phyloP scores from a whole-genome alignment of 1,140 invertebrate genomes.

The Hypothenemus hampei region DNA sequence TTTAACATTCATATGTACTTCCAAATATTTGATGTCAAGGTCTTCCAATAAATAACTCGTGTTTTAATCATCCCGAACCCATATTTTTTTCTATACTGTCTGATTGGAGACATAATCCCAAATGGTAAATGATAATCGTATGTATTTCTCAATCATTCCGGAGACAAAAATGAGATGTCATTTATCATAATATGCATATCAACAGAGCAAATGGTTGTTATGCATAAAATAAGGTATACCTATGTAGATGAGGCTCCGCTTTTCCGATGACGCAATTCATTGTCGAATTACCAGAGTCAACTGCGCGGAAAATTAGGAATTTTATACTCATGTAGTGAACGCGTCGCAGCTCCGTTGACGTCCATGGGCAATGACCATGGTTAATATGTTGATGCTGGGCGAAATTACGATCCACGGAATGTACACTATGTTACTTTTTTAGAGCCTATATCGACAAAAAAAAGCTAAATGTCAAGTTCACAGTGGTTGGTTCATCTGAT shows the following conservation, averaged over 20 bases:
- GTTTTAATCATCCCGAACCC: background rate
- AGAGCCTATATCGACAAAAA: no score
- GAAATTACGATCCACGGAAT: no score
- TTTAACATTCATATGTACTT: background rate
- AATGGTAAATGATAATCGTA: no score
- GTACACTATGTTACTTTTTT: no score
- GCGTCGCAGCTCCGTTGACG: background rate
- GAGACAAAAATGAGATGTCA: no score
- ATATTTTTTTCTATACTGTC: background rate
- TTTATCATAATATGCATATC: slow-evolving; percentile 3
- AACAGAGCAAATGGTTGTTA: background rate
- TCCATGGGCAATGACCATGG: no score
- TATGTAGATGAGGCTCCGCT: background rate
- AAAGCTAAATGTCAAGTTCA: no score
- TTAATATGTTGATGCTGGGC: no score
- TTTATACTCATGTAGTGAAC: background rate
- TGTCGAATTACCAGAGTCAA: slow-evolving; percentile 25
- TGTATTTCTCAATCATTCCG: no score
- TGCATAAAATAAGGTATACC: no score
- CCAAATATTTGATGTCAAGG: slow-evolving; percentile 7
- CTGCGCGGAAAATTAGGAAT: slow-evolving; percentile 15
- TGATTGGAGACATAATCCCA: background rate
- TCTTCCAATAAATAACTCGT: slow-evolving; percentile 1
- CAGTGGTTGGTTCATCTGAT: no score
- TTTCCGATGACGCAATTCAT: slow-evolving; percentile 20